These are phyloP conservation scores for Archips xylosteana DNA, from an alignment of 2,888 invertebrate species.

Conservation along the genomic window DNA sequence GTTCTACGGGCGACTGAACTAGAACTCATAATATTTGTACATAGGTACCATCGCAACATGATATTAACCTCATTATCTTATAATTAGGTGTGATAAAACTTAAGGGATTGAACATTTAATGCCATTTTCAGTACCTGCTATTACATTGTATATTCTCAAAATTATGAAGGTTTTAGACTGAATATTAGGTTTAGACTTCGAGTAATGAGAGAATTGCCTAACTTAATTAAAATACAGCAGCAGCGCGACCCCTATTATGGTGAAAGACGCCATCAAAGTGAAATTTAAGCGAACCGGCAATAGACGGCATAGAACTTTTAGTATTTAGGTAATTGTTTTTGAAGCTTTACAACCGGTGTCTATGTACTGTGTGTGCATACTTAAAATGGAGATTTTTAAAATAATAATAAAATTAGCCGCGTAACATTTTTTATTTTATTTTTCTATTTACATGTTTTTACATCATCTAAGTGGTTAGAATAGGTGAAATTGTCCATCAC, in stretches of 20 bases:
- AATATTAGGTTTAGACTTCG: background rate
- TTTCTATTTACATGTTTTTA: too few species aligned
- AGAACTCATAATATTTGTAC: too few species aligned
- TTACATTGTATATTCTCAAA: background rate
- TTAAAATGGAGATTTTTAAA: too few species aligned
- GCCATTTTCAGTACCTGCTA: background rate
- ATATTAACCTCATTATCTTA: background rate
- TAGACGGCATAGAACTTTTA: background rate
- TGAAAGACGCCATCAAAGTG: slow-evolving; percentile 3
- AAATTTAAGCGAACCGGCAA: slow-evolving; percentile 7
- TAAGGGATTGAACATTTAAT: background rate
- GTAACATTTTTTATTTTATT: too few species aligned
- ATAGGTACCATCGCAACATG: background rate
- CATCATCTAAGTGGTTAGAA: too few species aligned
- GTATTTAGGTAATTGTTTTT: background rate
- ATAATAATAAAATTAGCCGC: too few species aligned
- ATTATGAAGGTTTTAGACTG: background rate
- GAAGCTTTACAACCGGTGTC: background rate
- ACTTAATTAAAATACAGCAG: slow-evolving; percentile 16
- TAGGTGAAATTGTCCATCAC: too few species aligned
- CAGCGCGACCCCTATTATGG: background rate
- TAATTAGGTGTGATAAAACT: background rate
- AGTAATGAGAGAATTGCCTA: background rate
- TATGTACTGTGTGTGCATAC: background rate
- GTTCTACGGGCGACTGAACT: too few species aligned